Conservation (phyloP, 1,140 invertebrate species). For the Nebria ingens region DNA sequence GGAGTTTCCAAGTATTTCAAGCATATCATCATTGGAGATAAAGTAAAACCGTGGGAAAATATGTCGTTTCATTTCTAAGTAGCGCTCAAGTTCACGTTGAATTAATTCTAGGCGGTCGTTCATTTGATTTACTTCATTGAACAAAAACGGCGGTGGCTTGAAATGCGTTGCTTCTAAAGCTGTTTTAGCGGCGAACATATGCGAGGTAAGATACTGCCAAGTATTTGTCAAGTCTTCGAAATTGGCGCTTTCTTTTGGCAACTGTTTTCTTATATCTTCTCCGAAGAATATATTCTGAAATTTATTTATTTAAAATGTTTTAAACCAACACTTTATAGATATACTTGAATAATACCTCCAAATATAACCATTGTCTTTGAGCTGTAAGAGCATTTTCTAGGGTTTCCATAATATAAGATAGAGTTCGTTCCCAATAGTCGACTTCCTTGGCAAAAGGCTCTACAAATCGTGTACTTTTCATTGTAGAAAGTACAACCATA, state of each 20-base stretch:
- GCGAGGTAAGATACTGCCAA: constrained; percentile 61
- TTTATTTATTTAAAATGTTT: neutral
- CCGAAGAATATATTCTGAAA: constrained; percentile 67
- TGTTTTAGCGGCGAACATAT: constrained; percentile 42
- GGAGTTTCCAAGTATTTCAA: constrained; percentile 75
- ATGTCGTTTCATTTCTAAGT: constrained; percentile 74
- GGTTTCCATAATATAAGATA: constrained; percentile 67
- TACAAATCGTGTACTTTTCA: constrained; percentile 79
- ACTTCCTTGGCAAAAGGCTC: constrained; percentile 71
- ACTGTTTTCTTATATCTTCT: constrained; percentile 73
- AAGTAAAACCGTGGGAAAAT: constrained; percentile 80
- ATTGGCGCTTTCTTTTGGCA: constrained; percentile 64
- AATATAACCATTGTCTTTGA: constrained; percentile 70
- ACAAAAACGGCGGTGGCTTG: constrained; percentile 43
- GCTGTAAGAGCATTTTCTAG: constrained; percentile 64
- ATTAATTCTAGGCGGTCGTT: constrained; percentile 54
- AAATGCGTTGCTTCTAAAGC: constrained; percentile 45
- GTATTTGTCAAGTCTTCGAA: constrained; percentile 61
- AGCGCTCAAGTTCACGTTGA: constrained; percentile 64
- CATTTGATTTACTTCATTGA: constrained; percentile 51
- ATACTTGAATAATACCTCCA: constrained; percentile 45
- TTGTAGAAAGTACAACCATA: constrained; percentile 60
- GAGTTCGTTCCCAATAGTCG: constrained; percentile 69
- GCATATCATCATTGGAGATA: constrained; percentile 77
- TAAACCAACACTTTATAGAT: neutral